Evolutionary conservation across 2,888 invertebrate genomes (phyloP).

Genomic region (Fissipunctia ypsillon): DNA sequence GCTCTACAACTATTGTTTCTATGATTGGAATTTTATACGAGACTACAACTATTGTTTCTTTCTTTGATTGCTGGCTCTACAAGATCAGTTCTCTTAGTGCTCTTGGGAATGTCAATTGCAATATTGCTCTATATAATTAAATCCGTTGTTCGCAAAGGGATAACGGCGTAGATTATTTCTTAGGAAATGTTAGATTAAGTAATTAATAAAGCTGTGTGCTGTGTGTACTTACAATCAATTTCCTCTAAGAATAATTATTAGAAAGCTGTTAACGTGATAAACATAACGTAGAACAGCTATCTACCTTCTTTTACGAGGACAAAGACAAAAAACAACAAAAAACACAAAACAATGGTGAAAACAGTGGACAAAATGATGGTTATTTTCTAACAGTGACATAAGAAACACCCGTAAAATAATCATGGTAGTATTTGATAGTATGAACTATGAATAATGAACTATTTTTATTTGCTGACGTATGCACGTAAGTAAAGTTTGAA

Average conservation of each 20-base stretch:
- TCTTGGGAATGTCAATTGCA: neutral
- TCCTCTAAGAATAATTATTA: constrained; percentile 14
- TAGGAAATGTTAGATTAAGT: neutral
- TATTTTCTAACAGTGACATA: constrained; percentile 13
- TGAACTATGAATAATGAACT: neutral
- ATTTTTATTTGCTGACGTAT: constrained; percentile 19
- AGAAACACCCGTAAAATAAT: constrained; percentile 1
- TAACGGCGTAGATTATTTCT: neutral
- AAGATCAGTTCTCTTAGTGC: constrained; percentile 3
- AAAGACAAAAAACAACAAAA: no score
- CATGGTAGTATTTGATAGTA: no score
- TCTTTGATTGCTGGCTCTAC: constrained; percentile 4
- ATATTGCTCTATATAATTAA: no score
- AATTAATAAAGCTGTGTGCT: neutral
- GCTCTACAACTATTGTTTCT: constrained; percentile 13
- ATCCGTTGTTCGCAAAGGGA: neutral
- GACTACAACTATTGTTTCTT: constrained; percentile 12
- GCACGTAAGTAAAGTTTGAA: neutral
- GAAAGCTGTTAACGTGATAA: constrained; percentile 19
- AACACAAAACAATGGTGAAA: no score
- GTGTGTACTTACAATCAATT: neutral
- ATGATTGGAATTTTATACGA: constrained; percentile 27
- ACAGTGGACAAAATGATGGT: constrained; percentile 1
- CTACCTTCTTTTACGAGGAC: no score
- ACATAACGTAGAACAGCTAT: constrained; percentile 16